Conservation (phyloP, 1,140 invertebrate genomes). For the Zaprionus tsacasi region DNA sequence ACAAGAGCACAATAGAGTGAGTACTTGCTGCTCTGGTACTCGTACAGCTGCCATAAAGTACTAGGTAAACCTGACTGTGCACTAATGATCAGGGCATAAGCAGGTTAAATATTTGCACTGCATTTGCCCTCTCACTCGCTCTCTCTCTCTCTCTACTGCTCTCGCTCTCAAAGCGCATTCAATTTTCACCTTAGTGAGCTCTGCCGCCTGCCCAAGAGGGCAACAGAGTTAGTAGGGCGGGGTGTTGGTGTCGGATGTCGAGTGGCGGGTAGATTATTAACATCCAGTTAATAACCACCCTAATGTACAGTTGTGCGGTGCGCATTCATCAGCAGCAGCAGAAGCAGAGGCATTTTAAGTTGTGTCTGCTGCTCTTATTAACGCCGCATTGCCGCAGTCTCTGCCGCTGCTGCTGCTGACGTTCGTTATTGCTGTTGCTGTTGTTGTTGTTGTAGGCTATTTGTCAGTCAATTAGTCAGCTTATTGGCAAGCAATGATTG, state of each 20-base stretch:
- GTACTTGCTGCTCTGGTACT: neutral
- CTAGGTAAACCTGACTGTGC: neutral
- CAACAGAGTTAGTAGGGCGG: too few species aligned
- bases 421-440: conserved; percentile 15
- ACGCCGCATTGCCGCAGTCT: conserved; percentile 43
- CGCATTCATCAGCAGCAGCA: conserved; percentile 31
- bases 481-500: conserved; percentile 83
- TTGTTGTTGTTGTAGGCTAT: conserved; percentile 63
- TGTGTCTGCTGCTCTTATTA: conserved; percentile 71
- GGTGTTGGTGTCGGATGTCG: conserved; percentile 1
- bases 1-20: neutral
- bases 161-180: neutral
- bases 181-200: neutral
- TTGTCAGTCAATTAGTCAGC: conserved; percentile 83
- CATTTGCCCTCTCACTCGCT: neutral
- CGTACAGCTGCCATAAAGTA: neutral
- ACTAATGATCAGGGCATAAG: conserved; percentile 4
- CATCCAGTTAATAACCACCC: conserved; percentile 54
- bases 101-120: conserved; percentile 4
- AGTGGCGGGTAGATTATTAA: conserved; percentile 41
- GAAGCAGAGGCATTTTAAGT: conserved; percentile 55
- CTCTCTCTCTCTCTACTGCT: too few species aligned
- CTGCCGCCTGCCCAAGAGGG: neutral
- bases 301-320: conserved; percentile 56
- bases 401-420: conserved; percentile 14